Evolutionary conservation across 2,888 invertebrate genomes (phyloP).

Genomic region (Biston stratarius): DNA sequence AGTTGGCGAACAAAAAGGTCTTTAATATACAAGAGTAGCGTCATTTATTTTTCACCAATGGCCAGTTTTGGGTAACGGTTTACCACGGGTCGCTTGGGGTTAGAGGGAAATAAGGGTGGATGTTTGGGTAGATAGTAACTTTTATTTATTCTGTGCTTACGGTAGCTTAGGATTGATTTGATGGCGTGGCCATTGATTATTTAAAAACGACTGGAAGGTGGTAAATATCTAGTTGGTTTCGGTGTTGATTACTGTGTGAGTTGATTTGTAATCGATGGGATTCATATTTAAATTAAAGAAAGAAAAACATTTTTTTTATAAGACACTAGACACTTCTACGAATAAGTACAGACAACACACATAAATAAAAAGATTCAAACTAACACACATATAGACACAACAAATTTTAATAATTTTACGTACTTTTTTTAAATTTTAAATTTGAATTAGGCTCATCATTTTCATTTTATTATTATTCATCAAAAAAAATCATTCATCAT

Average conservation of each 20-base stretch:
- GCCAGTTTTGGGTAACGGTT: constrained; percentile 18
- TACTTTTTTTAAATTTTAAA: too few species aligned
- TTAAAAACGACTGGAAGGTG: constrained; percentile 7
- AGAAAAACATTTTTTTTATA: too few species aligned
- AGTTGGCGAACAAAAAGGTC: constrained; percentile 19
- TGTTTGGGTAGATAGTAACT: not conserved
- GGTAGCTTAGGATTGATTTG: constrained; percentile 15
- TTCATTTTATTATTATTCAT: too few species aligned
- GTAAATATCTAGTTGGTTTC: not conserved
- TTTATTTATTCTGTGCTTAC: constrained; percentile 8
- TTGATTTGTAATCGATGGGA: not conserved
- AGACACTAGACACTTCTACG: too few species aligned
- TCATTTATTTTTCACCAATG: constrained; percentile 31
- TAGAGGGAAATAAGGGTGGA: constrained; percentile 14
- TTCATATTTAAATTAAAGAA: too few species aligned
- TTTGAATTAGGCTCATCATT: too few species aligned
- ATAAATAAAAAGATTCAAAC: too few species aligned
- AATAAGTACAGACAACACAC: too few species aligned
- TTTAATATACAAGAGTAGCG: constrained; percentile 15
- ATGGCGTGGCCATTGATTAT: constrained; percentile 13
- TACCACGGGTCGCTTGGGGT: constrained; percentile 5
- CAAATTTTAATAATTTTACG: too few species aligned
- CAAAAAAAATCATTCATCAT: too few species aligned
- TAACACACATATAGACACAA: too few species aligned
- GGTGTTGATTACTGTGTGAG: not conserved